A percentile compares a stretch with the other conserved stretches of the same genome.
Evolutionary conservation across 2,113 vertebrate species (phyloP).

Genomic region (Grus americana): DNA sequence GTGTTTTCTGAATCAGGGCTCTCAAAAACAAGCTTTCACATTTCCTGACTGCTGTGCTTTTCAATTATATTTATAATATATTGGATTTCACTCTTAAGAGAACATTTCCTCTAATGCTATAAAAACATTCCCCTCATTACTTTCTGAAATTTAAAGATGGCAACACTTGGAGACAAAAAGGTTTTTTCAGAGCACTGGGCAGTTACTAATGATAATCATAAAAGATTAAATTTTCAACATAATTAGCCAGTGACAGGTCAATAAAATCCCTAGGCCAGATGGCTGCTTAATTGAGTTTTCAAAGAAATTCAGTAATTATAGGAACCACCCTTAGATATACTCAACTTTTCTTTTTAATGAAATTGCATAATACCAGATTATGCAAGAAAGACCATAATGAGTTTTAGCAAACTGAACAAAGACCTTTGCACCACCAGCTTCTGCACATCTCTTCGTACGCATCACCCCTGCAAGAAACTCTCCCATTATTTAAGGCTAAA

Average conservation of each 20-base stretch:
- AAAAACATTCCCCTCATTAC: not conserved
- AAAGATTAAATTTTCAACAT: slow-evolving; percentile 26
- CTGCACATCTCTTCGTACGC: not conserved
- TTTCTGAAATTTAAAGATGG: not conserved
- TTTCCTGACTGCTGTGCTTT: not conserved
- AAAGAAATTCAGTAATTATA: not conserved
- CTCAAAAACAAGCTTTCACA: not conserved
- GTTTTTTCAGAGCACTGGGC: not conserved
- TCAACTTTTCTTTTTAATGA: not conserved
- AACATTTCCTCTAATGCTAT: not conserved
- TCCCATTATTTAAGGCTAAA: not conserved
- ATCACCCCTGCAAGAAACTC: not conserved
- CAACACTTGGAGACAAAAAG: not conserved
- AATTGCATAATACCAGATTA: not conserved
- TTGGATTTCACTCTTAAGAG: not conserved
- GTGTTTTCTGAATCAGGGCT: not conserved
- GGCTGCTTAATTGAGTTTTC: slow-evolving; percentile 24
- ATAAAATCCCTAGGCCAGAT: slow-evolving; percentile 15
- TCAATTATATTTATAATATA: not conserved
- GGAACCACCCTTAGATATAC: not conserved
- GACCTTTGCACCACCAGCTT: not conserved
- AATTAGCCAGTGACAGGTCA: slow-evolving; percentile 40
- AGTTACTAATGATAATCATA: slow-evolving; percentile 4
- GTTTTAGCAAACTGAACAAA: not conserved
- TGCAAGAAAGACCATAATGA: not conserved